Evolutionary conservation across 2,797 vertebrate genomes (phyloP).

Genomic region (Pipistrellus pygmaeus): DNA sequence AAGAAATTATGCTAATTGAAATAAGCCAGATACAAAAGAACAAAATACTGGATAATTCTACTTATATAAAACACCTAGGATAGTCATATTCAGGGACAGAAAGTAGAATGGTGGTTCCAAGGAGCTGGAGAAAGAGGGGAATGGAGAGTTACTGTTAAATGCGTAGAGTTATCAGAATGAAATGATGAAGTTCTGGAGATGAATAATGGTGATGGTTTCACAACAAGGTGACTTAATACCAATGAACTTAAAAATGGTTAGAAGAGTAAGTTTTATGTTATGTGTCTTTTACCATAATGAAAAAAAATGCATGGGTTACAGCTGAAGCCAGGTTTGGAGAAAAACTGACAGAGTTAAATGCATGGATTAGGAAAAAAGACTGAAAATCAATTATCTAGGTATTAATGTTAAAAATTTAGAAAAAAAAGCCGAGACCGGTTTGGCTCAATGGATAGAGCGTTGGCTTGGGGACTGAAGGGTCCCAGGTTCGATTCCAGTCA

Average conservation of each 20-base stretch:
- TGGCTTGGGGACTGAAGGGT: no score
- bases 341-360: slow-evolving; percentile 27
- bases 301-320: neutral
- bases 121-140: neutral
- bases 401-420: neutral
- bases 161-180: neutral
- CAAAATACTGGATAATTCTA: neutral
- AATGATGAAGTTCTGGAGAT: neutral
- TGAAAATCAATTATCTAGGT: slow-evolving; percentile 15
- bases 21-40: neutral
- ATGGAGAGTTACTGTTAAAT: neutral
- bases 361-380: slow-evolving; percentile 1
- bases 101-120: neutral
- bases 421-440: no score
- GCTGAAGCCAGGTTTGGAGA: neutral
- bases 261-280: neutral
- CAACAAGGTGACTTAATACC: neutral
- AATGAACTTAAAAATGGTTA: slow-evolving; percentile 27
- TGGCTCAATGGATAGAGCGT: no score
- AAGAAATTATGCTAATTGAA: slow-evolving; percentile 28
- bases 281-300: neutral
- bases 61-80: neutral
- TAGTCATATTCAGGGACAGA: neutral
- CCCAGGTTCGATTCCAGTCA: no score
- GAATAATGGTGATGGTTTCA: neutral